phyloP scores from a whole-genome alignment of 2,888 invertebrate genomes.

The Andrena trimmerana region DNA sequence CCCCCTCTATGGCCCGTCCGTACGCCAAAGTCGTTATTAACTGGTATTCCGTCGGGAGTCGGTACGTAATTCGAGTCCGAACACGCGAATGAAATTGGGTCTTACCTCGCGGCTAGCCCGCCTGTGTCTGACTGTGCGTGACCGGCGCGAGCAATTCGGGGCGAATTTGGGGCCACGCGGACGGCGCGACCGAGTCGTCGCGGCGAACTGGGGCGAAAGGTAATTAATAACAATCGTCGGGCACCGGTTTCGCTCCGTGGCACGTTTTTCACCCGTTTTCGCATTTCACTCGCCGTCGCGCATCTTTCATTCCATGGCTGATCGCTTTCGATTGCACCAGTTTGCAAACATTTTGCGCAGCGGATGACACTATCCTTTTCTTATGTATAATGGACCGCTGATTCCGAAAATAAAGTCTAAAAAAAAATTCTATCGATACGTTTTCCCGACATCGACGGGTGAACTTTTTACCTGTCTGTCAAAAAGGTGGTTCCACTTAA shows the following conservation, averaged over 20 bases:
- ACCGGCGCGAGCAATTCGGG: constrained; percentile 37
- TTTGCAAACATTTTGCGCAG: no score
- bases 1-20: constrained; percentile 20
- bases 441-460: no score
- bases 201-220: constrained; percentile 16
- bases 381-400: no score
- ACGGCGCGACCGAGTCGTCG: neutral
- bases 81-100: constrained; percentile 73
- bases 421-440: no score
- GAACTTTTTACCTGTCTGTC: no score
- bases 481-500: no score
- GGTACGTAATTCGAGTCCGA: constrained; percentile 70
- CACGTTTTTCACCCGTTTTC: neutral
- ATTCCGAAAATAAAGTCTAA: no score
- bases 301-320: neutral
- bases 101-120: constrained; percentile 47
- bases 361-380: no score
- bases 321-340: neutral
- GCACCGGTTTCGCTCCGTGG: neutral
- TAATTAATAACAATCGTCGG: constrained; percentile 49
- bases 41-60: constrained; percentile 57
- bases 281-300: neutral
- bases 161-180: neutral
- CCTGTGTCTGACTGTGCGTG: neutral
- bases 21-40: constrained; percentile 71